These are phyloP conservation scores for Oophaga sylvatica DNA, from an alignment of 2,797 vertebrate species.

Conservation along the genomic window DNA sequence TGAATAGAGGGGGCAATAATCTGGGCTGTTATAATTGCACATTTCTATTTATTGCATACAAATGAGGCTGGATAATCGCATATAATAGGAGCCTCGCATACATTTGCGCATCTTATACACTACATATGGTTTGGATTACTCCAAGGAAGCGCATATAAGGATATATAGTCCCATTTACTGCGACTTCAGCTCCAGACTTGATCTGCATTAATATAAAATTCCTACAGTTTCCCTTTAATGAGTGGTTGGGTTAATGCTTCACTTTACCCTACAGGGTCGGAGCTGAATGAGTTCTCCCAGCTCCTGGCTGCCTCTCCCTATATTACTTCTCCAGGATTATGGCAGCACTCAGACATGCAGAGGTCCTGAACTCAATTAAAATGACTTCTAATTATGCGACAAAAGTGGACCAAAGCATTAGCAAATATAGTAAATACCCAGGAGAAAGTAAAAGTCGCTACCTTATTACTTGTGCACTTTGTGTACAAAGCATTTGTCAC, in stretches of 20 bases:
- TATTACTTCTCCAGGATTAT: slow-evolving; percentile 73
- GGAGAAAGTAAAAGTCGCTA: not conserved
- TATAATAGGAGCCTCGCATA: not conserved
- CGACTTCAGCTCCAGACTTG: not conserved
- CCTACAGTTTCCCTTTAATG: slow-evolving; percentile 62
- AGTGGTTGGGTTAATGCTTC: slow-evolving; percentile 47
- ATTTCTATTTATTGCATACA: slow-evolving; percentile 17
- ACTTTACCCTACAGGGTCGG: slow-evolving; percentile 33
- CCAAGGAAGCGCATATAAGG: not conserved
- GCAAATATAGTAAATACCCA: slow-evolving; percentile 64
- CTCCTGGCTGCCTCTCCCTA: slow-evolving; percentile 67
- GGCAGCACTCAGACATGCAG: slow-evolving; percentile 78
- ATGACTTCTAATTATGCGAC: slow-evolving; percentile 89
- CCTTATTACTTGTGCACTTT: not conserved
- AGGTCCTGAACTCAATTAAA: slow-evolving; percentile 91
- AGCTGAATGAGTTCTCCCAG: slow-evolving; percentile 38
- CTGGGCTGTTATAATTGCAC: slow-evolving; percentile 5
- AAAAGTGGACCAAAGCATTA: slow-evolving; percentile 69
- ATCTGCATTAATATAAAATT: slow-evolving; percentile 28
- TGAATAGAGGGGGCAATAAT: slow-evolving; percentile 47
- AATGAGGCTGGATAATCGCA: not conserved
- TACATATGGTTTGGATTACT: not conserved
- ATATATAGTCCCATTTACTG: not conserved
- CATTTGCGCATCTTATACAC: not conserved
- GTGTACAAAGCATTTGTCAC: not conserved